Conservation (phyloP, 2,888 invertebrate genomes). For the Luffia ferchaultella region DNA sequence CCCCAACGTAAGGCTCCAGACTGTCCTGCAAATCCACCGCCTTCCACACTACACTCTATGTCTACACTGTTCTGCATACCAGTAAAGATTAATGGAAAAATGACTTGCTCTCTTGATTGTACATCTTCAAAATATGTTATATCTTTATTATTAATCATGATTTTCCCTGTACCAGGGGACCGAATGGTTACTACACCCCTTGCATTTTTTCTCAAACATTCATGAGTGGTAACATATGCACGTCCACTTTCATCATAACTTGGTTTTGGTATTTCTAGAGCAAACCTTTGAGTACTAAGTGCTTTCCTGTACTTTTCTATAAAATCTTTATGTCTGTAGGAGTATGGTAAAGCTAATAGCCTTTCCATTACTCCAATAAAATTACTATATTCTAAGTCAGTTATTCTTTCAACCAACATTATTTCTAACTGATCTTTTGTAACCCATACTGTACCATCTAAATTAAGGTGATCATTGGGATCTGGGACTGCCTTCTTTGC, state of each 20-base stretch:
- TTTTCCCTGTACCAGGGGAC: constrained; percentile 83
- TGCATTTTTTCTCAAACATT: constrained; percentile 76
- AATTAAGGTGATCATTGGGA: constrained; percentile 59
- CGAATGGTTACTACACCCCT: constrained; percentile 81
- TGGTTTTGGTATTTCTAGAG: constrained; percentile 72
- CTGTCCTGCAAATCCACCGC: constrained; percentile 81
- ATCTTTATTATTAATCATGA: constrained; percentile 82
- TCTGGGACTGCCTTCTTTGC: constrained; percentile 69
- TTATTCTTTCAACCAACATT: constrained; percentile 70
- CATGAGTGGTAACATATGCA: constrained; percentile 75
- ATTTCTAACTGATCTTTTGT: constrained; percentile 71
- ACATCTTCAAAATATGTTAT: constrained; percentile 78
- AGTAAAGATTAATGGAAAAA: constrained; percentile 87
- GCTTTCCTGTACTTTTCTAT: constrained; percentile 74
- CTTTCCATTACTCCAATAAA: constrained; percentile 78
- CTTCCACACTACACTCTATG: constrained; percentile 77
- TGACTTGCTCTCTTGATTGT: constrained; percentile 80
- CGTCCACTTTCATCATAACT: constrained; percentile 74
- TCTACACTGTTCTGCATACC: constrained; percentile 81
- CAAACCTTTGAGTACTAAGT: constrained; percentile 64
- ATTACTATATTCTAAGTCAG: constrained; percentile 74
- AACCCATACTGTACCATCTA: constrained; percentile 63
- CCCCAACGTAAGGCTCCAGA: constrained; percentile 92
- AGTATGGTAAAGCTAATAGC: constrained; percentile 74
- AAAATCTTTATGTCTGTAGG: constrained; percentile 75